Conservation (phyloP, 2,797 vertebrate species). For the Myotis pilosus region DNA sequence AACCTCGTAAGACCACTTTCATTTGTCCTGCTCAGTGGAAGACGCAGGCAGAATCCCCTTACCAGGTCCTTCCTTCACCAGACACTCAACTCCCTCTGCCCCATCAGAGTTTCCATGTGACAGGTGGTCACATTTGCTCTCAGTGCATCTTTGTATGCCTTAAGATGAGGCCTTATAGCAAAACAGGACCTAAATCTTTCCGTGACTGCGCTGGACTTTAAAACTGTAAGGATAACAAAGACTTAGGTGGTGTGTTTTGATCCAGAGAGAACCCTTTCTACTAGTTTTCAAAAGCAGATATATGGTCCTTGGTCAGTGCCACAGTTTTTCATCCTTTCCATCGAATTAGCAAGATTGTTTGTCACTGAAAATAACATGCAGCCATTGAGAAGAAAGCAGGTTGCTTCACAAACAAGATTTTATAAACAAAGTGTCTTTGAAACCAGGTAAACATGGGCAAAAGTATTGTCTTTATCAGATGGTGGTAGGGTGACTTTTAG, state of each 20-base stretch:
- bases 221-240: not conserved
- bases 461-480: not conserved
- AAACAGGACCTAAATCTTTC: not conserved
- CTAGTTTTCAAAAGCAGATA: not conserved
- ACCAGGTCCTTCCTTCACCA: not conserved
- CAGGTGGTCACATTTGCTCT: not conserved
- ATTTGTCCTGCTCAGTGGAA: not conserved
- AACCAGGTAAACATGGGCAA: not conserved
- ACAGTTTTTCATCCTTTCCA: not conserved
- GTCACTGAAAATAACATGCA: not conserved
- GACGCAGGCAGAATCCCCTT: not conserved
- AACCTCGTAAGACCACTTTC: not conserved
- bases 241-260: not conserved
- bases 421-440: not conserved
- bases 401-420: not conserved
- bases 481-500: not conserved
- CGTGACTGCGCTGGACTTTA: not conserved
- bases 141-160: not conserved
- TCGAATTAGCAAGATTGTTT: not conserved
- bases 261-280: not conserved
- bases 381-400: not conserved
- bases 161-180: not conserved
- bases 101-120: not conserved
- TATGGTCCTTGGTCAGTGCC: accelerated
- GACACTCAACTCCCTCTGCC: not conserved